Base-by-base conservation (phyloP, 2,888 invertebrate genomes). In the Eupeodes luniger region DNA sequence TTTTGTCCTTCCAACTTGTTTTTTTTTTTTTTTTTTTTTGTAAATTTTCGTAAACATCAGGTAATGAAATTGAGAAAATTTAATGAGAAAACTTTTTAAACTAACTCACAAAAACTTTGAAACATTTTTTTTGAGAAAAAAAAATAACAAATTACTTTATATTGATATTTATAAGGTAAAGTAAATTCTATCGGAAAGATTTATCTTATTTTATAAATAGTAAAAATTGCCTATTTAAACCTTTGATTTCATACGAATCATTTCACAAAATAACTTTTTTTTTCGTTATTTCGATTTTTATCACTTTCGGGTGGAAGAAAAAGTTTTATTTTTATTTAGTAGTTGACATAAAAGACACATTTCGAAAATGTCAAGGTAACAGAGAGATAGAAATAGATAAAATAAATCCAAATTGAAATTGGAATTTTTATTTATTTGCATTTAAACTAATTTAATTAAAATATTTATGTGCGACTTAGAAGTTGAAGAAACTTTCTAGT, bases 21-120 rank as follows among this genome's bases (percentile, higher is more conserved):
- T 16, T 51, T 2, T 27, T 34, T 12, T 51, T 2, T 27, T 34
- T 12, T 36, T 36, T 36, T 61, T n/a, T 14, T n/a, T 36, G 9
- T 14, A 10, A 10, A 0, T 61, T 11, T 53, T 16, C 2, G 16
- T 0, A 51, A 12, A 51, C 36, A 40, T n/a, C n/a, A n/a, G 34
- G 19, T 7, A 44, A 16, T 12, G 14, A 40, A 61, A 2, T 10
- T 16, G 4, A 61, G 4, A 44, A 11, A 44, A 14, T 62, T 16
- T 62, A 44, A 62, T 62, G 40, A 19, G 40, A 16, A 62, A 62
- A 62, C 16, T 62, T 62, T 27, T 62, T 6, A 11, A 62, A 44
- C 16, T 44, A 62, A 16, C 16, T 44, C 16, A 51, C 40, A 16
- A 16, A 62, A 61, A 36, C 4, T 40, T 49, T 14, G 27, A 11